phyloP scores from a whole-genome alignment of 2,797 vertebrate genomes.

The Sphenopsis melanotis region DNA sequence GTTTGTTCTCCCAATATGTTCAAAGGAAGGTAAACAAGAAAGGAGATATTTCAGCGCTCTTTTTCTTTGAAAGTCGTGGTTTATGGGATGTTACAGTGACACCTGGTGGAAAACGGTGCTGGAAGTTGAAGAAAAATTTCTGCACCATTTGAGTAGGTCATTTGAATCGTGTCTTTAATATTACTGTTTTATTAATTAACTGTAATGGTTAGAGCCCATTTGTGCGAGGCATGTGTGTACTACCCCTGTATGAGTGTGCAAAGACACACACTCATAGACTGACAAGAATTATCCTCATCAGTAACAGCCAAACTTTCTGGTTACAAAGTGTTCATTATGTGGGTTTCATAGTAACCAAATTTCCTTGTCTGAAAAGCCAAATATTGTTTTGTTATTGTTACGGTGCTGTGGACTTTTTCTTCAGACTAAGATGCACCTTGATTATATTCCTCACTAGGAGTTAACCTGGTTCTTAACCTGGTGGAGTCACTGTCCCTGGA shows the following conservation, averaged over 20 bases:
- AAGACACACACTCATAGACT: background rate
- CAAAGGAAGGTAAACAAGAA: background rate
- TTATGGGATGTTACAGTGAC: constrained; percentile 64
- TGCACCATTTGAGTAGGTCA: fast-evolving
- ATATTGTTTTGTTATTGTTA: background rate
- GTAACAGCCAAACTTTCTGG: background rate
- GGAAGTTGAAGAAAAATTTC: background rate
- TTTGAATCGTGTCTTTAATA: background rate
- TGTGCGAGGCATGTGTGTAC: background rate
- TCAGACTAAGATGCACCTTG: background rate
- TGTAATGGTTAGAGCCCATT: background rate
- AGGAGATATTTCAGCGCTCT: background rate
- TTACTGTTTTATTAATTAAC: background rate
- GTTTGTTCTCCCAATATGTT: background rate
- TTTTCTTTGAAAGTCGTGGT: background rate
- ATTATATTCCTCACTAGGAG: background rate
- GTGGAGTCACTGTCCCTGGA: background rate
- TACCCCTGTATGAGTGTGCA: background rate
- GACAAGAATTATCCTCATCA: background rate
- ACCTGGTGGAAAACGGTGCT: constrained; percentile 58
- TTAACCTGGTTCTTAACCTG: background rate
- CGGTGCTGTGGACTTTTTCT: background rate
- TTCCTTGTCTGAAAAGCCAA: background rate
- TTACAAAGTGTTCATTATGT: fast-evolving
- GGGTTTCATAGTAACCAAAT: background rate